Base-by-base conservation (phyloP, 2,113 vertebrate genomes). In the Dolichallabes microphthalmus region DNA sequence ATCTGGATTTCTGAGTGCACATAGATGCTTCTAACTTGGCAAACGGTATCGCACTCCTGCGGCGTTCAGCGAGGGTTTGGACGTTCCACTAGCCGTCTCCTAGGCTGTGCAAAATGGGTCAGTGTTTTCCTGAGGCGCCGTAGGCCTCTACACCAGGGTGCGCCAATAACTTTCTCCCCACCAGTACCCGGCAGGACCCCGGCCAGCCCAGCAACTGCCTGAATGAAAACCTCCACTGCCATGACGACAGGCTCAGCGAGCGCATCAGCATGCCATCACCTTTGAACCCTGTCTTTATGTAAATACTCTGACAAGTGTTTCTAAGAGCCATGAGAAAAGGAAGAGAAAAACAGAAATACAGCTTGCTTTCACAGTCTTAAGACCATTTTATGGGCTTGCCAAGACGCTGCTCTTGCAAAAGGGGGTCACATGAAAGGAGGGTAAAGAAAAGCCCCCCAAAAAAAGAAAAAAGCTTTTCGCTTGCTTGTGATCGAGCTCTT, bases 271-370 rank as follows among this genome's bases (percentile, higher is more conserved):
- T 80, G 64, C 88, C 87, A 13, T 93, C 88, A 94, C 94, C 93
- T 93, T 91, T 95, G 93, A 93, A 93, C 94, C 87, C 83, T 61
- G 88, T 91, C 90, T 92, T 93, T 92, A 90, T 93, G 87, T 89
- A 79, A 53, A 84, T 83, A 86, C 90, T 80, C 89, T 88, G 92
- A 93, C 91, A 89, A 93, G 92, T 60, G 86, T 91, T 91, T 88
- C 84, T 83, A 90, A 90, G 88, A 89, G 82, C 60, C 45, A 61
- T 39, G 75, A 83, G 86, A 86, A 82, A 86, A 79, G 82, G 73
- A 69, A 86, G 57, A 58, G 77, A 80, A 68, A 58, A 77, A 61
- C 30, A 86, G 58, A 86, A 85, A 73, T 77, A 88, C 84, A 71
- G 82, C 58, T 53, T 86, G 91, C 88, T 93, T 93, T 91, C 86